These are phyloP conservation scores for Drosophila guanche DNA, from an alignment of 1,140 invertebrate species.

Conservation along the genomic window DNA sequence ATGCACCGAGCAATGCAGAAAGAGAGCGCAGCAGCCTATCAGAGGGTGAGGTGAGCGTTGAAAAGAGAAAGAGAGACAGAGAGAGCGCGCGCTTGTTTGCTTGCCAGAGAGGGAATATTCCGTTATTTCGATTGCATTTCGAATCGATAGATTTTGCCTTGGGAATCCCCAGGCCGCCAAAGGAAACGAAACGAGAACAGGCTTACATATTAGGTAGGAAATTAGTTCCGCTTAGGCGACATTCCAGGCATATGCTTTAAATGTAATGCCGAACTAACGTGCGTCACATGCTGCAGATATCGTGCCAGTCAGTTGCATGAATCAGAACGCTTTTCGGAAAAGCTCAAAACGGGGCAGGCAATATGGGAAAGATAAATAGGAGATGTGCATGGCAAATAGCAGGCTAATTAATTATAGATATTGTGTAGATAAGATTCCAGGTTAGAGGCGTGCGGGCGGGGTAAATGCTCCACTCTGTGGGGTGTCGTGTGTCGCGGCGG, in stretches of 20 bases:
- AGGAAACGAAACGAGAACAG: constrained; percentile 43
- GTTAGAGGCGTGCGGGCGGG: not conserved
- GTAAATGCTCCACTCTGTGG: not conserved
- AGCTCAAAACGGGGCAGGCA: constrained; percentile 13
- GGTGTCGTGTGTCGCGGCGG: constrained; percentile 4
- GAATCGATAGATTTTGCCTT: constrained; percentile 8
- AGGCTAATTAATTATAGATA: constrained; percentile 68
- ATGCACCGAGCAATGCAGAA: not conserved
- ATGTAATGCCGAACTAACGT: not conserved
- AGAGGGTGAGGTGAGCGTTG: not conserved
- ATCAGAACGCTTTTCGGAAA: constrained; percentile 23
- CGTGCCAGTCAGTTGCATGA: constrained; percentile 1
- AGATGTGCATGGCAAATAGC: constrained; percentile 19
- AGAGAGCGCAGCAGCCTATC: constrained; percentile 12
- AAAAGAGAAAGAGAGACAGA: constrained; percentile 19
- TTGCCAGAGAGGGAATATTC: constrained; percentile 13
- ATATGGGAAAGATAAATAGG: constrained; percentile 49
- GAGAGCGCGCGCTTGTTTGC: constrained; percentile 6
- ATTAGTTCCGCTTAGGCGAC: constrained; percentile 16
- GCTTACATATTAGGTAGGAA: constrained; percentile 3
- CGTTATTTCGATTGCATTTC: constrained; percentile 26
- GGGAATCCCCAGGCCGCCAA: constrained; percentile 9
- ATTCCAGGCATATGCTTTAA: not conserved
- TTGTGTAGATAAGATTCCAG: constrained; percentile 41
- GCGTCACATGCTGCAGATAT: constrained; percentile 19